These are phyloP conservation scores for Lepidochrysops patricia DNA, from an alignment of 2,888 invertebrate genomes.

Conservation along the genomic window DNA sequence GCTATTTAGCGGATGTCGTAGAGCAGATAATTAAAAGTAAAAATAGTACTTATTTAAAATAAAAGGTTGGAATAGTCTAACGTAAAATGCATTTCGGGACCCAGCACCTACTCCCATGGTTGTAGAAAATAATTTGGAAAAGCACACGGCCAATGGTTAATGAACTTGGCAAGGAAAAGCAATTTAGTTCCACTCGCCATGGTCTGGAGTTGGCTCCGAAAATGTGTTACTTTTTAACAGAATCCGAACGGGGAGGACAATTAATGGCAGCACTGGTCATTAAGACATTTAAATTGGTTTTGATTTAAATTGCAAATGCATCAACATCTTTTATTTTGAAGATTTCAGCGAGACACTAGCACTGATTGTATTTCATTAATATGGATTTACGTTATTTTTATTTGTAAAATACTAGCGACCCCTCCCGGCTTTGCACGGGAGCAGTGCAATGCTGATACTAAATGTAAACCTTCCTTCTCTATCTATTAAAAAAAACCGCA, in stretches of 20 bases:
- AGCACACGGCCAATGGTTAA: constrained; percentile 16
- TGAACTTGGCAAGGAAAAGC: constrained; percentile 22
- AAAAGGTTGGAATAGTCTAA: neutral
- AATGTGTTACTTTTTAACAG: constrained; percentile 12
- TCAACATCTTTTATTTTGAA: neutral
- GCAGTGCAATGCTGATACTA: too few relatives aligned
- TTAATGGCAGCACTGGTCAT: neutral
- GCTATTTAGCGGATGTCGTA: neutral
- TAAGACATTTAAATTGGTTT: neutral
- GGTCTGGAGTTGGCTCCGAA: constrained; percentile 5
- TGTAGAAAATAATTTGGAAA: constrained; percentile 14
- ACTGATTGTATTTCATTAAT: neutral
- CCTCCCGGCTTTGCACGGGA: too few relatives aligned
- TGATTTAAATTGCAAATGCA: neutral
- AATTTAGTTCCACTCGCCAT: constrained; percentile 16
- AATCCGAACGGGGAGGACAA: neutral
- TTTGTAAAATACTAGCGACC: too few relatives aligned
- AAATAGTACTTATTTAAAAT: too few relatives aligned
- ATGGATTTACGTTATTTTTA: neutral
- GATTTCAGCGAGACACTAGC: neutral
- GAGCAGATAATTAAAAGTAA: neutral
- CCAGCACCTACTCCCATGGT: neutral
- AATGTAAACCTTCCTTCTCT: too few relatives aligned
- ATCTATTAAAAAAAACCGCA: too few relatives aligned
- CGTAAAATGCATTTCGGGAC: neutral